phyloP scores from a whole-genome alignment of 2,797 vertebrate species.

The Clarias fuscus region DNA sequence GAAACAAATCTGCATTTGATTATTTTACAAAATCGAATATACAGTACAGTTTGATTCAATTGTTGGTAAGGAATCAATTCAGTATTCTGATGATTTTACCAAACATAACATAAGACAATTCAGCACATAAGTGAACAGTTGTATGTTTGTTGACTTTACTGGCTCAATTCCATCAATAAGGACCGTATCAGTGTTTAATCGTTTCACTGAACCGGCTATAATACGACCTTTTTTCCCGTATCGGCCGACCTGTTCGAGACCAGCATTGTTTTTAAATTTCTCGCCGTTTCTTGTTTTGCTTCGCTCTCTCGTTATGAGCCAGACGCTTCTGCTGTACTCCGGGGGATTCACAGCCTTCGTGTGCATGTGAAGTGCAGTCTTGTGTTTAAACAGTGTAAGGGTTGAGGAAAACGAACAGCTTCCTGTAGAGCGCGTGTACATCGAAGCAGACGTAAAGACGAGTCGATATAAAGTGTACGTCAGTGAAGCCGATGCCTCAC shows the following conservation, averaged over 20 bases:
- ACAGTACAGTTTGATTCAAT: background rate
- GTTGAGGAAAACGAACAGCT: background rate
- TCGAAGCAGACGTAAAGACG: background rate
- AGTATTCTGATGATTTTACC: background rate
- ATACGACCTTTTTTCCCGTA: too few relatives aligned
- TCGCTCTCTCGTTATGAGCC: background rate
- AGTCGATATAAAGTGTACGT: background rate
- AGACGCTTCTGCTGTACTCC: background rate
- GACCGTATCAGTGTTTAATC: background rate
- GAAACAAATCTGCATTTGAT: background rate
- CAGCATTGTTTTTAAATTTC: background rate
- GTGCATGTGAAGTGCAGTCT: background rate
- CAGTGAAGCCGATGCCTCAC: background rate
- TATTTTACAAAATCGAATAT: background rate
- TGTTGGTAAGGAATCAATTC: background rate
- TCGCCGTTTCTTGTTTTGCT: background rate
- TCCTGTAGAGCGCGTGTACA: background rate
- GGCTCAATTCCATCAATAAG: background rate
- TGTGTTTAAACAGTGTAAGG: background rate
- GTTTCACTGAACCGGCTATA: background rate
- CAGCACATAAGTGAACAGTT: background rate
- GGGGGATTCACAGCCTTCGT: background rate
- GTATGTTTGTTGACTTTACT: background rate
- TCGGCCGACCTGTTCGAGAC: background rate
- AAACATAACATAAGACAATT: too few relatives aligned